Percentiles rank a stretch among this genome's conserved stretches.
Conservation (phyloP, 2,797 vertebrate genomes). For the Austrolebias charrua region DNA sequence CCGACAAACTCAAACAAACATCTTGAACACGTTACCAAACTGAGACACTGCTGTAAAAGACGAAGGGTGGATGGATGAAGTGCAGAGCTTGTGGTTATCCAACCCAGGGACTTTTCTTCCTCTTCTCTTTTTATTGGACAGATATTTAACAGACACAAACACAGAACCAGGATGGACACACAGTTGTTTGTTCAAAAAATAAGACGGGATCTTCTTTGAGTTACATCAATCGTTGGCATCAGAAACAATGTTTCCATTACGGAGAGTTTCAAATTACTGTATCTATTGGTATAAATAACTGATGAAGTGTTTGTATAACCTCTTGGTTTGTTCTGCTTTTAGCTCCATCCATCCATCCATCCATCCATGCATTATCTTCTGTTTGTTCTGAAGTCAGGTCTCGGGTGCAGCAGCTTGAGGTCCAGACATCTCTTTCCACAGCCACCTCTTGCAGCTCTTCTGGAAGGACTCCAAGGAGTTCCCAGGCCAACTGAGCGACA, state of each 20-base stretch:
- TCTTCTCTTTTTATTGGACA: background rate
- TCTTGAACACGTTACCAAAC: slow-evolving; percentile 33
- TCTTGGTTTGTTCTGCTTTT: slow-evolving; percentile 17
- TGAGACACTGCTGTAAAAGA: background rate
- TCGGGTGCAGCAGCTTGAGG: no score
- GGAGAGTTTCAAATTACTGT: slow-evolving; percentile 1
- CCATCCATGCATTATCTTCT: no score
- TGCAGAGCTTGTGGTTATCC: slow-evolving; percentile 6
- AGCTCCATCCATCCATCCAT: no score
- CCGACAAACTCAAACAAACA: slow-evolving; percentile 13
- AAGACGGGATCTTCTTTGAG: background rate
- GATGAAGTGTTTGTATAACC: background rate
- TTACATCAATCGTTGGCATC: slow-evolving; percentile 39
- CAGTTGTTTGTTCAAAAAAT: background rate
- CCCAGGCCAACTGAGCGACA: no score
- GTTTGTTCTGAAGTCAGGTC: no score
- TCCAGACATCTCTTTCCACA: no score
- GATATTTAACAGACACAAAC: background rate
- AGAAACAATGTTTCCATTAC: slow-evolving; percentile 11
- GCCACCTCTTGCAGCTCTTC: no score
- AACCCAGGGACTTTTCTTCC: background rate
- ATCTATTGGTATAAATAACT: slow-evolving; percentile 13
- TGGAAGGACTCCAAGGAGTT: no score
- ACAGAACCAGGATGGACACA: background rate
- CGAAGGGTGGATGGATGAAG: slow-evolving; percentile 22